A percentile compares a stretch with the other conserved stretches of the same genome.
These are phyloP conservation scores for Gila robusta DNA, from an alignment of 2,797 vertebrate species.

Conservation along the genomic window DNA sequence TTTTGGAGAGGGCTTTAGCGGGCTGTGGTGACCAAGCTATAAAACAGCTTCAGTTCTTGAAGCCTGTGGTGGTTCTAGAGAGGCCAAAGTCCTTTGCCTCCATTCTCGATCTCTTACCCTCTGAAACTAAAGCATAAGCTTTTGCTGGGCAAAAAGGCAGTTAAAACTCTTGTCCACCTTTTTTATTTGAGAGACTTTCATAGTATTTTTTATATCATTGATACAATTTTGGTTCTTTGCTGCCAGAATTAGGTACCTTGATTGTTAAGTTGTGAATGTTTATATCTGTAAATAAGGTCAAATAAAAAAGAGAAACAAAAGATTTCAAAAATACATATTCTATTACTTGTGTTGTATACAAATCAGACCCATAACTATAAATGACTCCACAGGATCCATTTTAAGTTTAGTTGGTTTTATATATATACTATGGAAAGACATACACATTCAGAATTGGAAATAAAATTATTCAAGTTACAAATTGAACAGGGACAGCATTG, in stretches of 20 bases:
- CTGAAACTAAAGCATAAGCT: constrained; percentile 89
- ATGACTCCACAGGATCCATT: background rate
- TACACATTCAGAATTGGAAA: background rate
- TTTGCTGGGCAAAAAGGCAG: constrained; percentile 85
- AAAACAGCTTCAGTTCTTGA: constrained; percentile 98
- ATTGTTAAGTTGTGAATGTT: constrained; percentile 59
- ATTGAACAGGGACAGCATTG: background rate
- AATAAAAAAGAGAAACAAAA: constrained; percentile 47
- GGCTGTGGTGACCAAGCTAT: constrained; percentile 98
- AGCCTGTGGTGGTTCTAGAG: constrained; percentile 97
- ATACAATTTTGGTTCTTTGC: constrained; percentile 67
- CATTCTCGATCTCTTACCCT: constrained; percentile 89
- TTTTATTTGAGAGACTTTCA: constrained; percentile 63
- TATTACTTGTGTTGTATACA: background rate
- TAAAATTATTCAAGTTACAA: background rate
- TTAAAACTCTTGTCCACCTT: constrained; percentile 61
- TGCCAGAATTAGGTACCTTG: constrained; percentile 63
- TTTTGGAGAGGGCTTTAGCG: constrained; percentile 94
- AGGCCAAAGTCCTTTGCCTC: constrained; percentile 90
- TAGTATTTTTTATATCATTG: constrained; percentile 61
- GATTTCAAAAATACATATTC: constrained; percentile 22
- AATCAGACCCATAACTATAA: background rate
- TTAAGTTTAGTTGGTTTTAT: background rate
- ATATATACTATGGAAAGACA: background rate
- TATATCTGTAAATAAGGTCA: constrained; percentile 63